A percentile compares a stretch with the other conserved stretches of the same genome.
Evolutionary conservation across 2,888 invertebrate genomes (phyloP).

Genomic region (Lochmaea capreae): DNA sequence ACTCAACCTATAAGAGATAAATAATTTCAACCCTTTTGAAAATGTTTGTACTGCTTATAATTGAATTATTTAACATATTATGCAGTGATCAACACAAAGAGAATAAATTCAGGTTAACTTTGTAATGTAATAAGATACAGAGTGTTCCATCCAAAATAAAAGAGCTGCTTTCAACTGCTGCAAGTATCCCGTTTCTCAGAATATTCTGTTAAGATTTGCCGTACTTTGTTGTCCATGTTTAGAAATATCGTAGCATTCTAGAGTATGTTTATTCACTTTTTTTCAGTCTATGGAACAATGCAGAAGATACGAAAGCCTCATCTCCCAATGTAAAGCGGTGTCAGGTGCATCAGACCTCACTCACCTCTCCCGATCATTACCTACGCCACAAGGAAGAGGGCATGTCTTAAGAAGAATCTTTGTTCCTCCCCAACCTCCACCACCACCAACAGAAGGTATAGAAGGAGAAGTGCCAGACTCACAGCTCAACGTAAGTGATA

Average conservation of each 20-base stretch:
- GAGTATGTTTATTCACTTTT: slow-evolving; percentile 17
- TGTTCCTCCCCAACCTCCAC: slow-evolving; percentile 78
- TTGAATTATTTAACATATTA: no score
- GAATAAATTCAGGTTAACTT: no score
- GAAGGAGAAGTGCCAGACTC: slow-evolving; percentile 65
- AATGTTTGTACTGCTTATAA: no score
- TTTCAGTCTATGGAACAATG: slow-evolving; percentile 83
- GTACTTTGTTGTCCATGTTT: no score
- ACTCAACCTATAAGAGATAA: not conserved
- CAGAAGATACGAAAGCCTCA: slow-evolving; percentile 84
- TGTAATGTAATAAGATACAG: no score
- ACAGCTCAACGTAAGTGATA: slow-evolving; percentile 64
- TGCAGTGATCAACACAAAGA: no score
- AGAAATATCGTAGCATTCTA: no score
- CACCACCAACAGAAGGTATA: slow-evolving; percentile 62
- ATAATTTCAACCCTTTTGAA: no score
- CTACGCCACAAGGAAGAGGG: slow-evolving; percentile 65
- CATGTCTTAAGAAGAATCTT: slow-evolving; percentile 68
- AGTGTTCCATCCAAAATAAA: no score
- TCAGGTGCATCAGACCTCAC: slow-evolving; percentile 80
- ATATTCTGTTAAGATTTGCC: no score
- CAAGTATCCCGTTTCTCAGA: no score
- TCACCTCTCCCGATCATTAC: slow-evolving; percentile 81
- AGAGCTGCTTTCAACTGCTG: no score
- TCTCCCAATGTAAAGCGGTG: slow-evolving; percentile 81